Conservation (phyloP, 1,140 invertebrate genomes). For the Papilio machaon region DNA sequence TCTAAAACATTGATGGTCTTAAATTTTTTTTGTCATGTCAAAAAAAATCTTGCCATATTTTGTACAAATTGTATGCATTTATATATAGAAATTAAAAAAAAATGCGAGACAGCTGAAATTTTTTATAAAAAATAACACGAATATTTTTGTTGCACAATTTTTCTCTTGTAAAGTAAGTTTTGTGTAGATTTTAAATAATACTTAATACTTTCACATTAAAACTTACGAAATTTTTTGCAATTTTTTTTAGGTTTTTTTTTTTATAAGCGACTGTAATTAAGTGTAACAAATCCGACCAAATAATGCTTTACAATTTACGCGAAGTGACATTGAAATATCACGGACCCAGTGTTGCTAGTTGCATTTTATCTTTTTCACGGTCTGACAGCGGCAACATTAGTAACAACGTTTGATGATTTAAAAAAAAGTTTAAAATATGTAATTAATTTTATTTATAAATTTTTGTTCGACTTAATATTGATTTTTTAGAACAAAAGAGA, state of each 20-base stretch:
- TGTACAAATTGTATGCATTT: conserved; percentile 27
- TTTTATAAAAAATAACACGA: conserved; percentile 1
- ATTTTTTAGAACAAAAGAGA: too few relatives aligned
- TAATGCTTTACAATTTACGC: conserved; percentile 18
- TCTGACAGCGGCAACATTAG: neutral
- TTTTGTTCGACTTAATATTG: too few relatives aligned
- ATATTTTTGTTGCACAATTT: conserved; percentile 37
- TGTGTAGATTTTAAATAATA: neutral
- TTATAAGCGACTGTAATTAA: neutral
- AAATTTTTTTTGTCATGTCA: too few relatives aligned
- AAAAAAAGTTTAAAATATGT: conserved; percentile 16
- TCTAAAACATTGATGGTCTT: neutral
- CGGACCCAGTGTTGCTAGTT: neutral
- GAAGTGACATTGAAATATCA: conserved; percentile 1
- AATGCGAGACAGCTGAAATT: conserved; percentile 1
- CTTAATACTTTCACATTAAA: neutral
- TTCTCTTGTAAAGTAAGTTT: conserved; percentile 8
- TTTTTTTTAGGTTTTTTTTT: conserved; percentile 14
- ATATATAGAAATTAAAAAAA: neutral
- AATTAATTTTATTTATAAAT: conserved; percentile 12
- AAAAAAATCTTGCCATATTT: neutral
- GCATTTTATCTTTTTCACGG: neutral
- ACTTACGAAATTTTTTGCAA: neutral
- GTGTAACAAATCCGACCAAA: conserved; percentile 34
- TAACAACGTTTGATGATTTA: conserved; percentile 23